Evolutionary conservation across 2,113 vertebrate genomes (phyloP), one percentile per base, ranked within the genome.

Genomic region (Prolemur simus): DNA sequence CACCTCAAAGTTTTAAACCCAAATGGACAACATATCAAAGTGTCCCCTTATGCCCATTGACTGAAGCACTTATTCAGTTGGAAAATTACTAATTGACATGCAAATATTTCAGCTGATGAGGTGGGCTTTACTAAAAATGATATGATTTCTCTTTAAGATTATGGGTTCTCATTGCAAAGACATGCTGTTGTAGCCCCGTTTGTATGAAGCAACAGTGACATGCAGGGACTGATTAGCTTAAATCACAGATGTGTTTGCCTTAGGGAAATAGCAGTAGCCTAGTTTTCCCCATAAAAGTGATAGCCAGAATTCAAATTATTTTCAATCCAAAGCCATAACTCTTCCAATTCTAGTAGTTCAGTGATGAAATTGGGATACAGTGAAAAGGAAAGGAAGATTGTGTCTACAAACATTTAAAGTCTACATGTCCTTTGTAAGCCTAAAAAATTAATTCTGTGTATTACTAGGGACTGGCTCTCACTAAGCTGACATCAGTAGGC

Each of bases 211-310:
- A 32, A 54, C 37, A 92, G 95, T 74, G 82, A 97, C 73, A 96
- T 45, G 3, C 63, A 68, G 60, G 13, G 63, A 25, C 71, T 87
- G 64, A 47, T 77, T 93, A 97, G 68, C n/a, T 95, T 94, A 95
- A 97, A 84, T 97, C 92, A 92, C 80, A 96, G 92, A 97, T 97
- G 88, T 95, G 20, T 78, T 92, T 97, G 98, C 95, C 96, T 96
- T 49, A 32, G 78, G 96, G 83, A 96, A 96, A 52, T 71, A 96
- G 87, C 87, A 80, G 68, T 71, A 97, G 39, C 96, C 95, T 96
- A 68, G 45, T 95, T 98, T 98, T 64, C 39, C 39, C 20, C 77
- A 93, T 92, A 95, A 94, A 95, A 95, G 58, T 88, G 45, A 96
- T 71, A 97, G 84, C 66, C 82, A 96, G 64, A 58, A 94, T 97